These are phyloP conservation scores for Euwallacea similis DNA, from an alignment of 1,140 invertebrate species.

Conservation along the genomic window DNA sequence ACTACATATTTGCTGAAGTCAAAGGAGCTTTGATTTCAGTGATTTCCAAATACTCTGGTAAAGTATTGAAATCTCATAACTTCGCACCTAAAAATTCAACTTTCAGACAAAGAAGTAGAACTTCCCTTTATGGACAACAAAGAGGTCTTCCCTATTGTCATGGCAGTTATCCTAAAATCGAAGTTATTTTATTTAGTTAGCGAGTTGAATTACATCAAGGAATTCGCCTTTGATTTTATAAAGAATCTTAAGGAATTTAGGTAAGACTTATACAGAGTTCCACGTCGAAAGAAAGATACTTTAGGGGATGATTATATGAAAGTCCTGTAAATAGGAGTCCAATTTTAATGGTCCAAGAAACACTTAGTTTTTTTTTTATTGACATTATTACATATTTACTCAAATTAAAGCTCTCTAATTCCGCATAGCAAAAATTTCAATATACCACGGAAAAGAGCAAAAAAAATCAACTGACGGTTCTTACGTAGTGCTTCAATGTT, in stretches of 20 bases:
- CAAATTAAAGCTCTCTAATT: no score
- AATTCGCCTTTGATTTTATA: no score
- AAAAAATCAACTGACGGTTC: no score
- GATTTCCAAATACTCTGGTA: constrained; percentile 45
- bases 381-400: no score
- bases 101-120: constrained; percentile 45
- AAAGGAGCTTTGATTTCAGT: constrained; percentile 46
- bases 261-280: constrained; percentile 1
- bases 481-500: no score
- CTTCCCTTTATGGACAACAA: constrained; percentile 47
- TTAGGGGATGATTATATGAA: no score
- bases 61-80: not conserved
- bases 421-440: no score
- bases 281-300: no score
- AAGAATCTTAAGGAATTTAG: not conserved
- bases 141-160: constrained; percentile 44
- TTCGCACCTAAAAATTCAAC: not conserved
- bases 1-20: constrained; percentile 50
- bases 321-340: not conserved
- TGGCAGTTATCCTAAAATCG: constrained; percentile 45
- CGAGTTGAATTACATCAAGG: constrained; percentile 46
- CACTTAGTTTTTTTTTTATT: no score
- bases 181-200: constrained; percentile 45
- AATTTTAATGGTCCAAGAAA: no score
- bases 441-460: no score